A percentile compares a stretch with the other conserved stretches of the same genome.
These are phyloP conservation scores for Drosophila merina DNA, from an alignment of 2,888 invertebrate species.

Conservation along the genomic window DNA sequence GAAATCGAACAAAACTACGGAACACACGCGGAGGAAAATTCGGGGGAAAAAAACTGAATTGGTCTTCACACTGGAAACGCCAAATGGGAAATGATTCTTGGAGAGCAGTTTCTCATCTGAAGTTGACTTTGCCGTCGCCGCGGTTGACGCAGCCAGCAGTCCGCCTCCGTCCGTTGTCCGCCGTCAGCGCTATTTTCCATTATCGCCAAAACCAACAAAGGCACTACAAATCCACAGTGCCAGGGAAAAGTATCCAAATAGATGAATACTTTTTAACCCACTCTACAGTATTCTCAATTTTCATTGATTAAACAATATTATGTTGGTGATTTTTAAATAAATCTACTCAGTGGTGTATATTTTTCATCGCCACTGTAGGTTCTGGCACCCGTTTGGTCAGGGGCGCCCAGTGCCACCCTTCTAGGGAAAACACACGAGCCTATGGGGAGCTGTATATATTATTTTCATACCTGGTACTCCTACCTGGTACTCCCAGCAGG, in stretches of 20 bases:
- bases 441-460: neutral
- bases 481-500: neutral
- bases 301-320: no score
- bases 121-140: conserved; percentile 28
- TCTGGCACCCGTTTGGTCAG: neutral
- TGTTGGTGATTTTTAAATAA: neutral
- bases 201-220: conserved; percentile 6
- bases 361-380: neutral
- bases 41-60: conserved; percentile 41
- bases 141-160: conserved; percentile 7
- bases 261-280: no score
- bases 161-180: conserved; percentile 15
- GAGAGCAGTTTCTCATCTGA: conserved; percentile 27
- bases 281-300: no score
- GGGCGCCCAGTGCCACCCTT: neutral
- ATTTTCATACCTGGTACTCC: neutral
- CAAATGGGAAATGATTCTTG: conserved; percentile 67
- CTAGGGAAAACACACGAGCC: no score
- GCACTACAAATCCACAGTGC: conserved; percentile 5
- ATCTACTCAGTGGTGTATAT: neutral
- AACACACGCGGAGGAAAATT: conserved; percentile 6
- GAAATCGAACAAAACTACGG: neutral
- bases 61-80: conserved; percentile 84
- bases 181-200: conserved; percentile 9
- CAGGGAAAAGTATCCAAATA: neutral